phyloP scores from a whole-genome alignment of 2,888 invertebrate species.

The Poecilus cupreus region DNA sequence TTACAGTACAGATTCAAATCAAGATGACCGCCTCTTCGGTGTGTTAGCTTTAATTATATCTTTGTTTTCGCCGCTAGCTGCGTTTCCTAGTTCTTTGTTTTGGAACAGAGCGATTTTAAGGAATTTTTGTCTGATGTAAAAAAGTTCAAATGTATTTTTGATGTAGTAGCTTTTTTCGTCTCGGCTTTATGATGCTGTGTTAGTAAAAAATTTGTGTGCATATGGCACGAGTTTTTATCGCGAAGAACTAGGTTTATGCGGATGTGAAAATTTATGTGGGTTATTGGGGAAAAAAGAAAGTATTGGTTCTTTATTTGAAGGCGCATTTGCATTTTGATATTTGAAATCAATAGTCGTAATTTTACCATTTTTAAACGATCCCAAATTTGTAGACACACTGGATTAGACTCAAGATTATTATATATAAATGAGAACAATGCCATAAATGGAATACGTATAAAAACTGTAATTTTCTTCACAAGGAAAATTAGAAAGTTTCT shows the following conservation, averaged over 20 bases:
- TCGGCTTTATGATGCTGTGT: conserved; percentile 19
- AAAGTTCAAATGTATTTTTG: conserved; percentile 28
- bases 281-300: conserved; percentile 33
- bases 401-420: no score
- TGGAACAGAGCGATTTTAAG: conserved; percentile 4
- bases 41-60: conserved; percentile 2
- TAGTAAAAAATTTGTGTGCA: conserved; percentile 23
- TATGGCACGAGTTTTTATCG: conserved; percentile 39
- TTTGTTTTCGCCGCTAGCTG: neutral
- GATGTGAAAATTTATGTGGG: conserved; percentile 41
- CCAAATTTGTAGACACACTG: no score
- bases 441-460: neutral
- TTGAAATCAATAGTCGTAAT: no score
- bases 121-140: conserved; percentile 6
- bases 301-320: conserved; percentile 31
- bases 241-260: conserved; percentile 35
- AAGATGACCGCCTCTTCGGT: neutral
- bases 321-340: conserved; percentile 16
- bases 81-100: conserved; percentile 1
- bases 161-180: neutral
- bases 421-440: neutral
- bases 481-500: neutral
- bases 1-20: conserved; percentile 37
- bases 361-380: no score
- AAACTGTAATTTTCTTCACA: neutral